Conservation (phyloP, 2,888 invertebrate species). For the Tricholauxania praeusta region DNA sequence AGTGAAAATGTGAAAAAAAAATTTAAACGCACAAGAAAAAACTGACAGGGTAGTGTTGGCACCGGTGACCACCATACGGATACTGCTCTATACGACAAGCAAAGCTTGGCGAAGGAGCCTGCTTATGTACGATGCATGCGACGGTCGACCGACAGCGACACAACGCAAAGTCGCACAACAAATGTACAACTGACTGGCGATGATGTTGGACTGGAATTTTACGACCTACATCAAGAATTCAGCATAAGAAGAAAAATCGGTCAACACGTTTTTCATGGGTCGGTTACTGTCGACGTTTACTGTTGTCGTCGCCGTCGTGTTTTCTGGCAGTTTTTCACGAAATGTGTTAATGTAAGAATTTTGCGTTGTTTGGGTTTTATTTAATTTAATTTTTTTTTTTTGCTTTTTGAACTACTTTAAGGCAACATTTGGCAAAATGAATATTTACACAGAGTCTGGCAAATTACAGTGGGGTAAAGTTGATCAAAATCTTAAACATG, state of each 20-base stretch:
- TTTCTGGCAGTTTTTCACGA: slow-evolving; percentile 6
- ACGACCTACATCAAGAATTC: slow-evolving; percentile 37
- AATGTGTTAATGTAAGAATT: not conserved
- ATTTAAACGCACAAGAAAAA: not conserved
- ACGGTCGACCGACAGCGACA: slow-evolving; percentile 5
- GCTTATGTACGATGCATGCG: not conserved
- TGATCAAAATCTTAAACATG: no score
- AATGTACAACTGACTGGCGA: not conserved
- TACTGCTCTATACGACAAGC: not conserved
- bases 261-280: slow-evolving; percentile 27
- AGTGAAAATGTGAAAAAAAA: not conserved
- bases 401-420: no score
- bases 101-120: not conserved
- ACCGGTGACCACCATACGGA: not conserved
- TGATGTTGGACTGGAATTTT: slow-evolving; percentile 16
- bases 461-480: no score
- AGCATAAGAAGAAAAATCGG: slow-evolving; percentile 26
- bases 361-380: no score
- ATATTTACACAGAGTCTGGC: no score
- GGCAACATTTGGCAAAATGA: no score
- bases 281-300: not conserved
- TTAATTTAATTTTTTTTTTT: no score
- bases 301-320: not conserved
- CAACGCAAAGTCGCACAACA: slow-evolving; percentile 4
- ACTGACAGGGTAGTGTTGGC: not conserved